Evolutionary conservation across 2,113 vertebrate species (phyloP), one percentile per base, ranked within the genome.

Genomic region (Ursus arctos): DNA sequence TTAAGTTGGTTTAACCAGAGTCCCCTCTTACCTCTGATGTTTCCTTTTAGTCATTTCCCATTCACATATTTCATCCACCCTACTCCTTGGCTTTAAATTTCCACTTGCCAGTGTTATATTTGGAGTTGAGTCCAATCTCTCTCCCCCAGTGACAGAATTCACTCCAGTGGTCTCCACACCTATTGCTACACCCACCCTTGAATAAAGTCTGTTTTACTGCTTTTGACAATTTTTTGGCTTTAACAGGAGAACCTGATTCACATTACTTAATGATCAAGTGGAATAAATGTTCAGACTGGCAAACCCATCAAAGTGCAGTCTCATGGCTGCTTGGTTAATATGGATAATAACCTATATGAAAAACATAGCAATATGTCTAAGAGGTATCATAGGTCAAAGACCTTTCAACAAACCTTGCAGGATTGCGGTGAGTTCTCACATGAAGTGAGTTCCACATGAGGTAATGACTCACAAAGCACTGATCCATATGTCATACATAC

Each of bases 401-500:
- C 33, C 19, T 21, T n/a, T 16, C 4, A 19, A 47, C 9, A 65
- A 43, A 22, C 8, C 24, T 77, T 51, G 2, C 1, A 43, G 28
- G 12, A 4, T 69, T 74, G 36, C 12, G 7, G 8, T 4, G 22
- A 88, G 22, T 91, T 12, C 10, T 43, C 43, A 43, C 43, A 43
- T 43, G 43, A 43, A 43, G 8, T 4, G 22, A 88, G 22, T 91
- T 12, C 10, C 7, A 9, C 1, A 1, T 11, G 43, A 77, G 2
- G 59, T 7, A n/a, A 8, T 40, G 40, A 51, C 31, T 47, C 28
- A 71, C 4, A 65, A 80, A 47, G 7, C 36, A 14, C 2, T 12
- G 2, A 51, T 40, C 10, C 2, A 31, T 28, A 7, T 28, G 2
- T 49, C 19, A 26, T 14, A 2, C 2, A 63, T 14, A 11, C 1